Conservation (phyloP, 2,888 invertebrate genomes). For the Drosophila falleni region DNA sequence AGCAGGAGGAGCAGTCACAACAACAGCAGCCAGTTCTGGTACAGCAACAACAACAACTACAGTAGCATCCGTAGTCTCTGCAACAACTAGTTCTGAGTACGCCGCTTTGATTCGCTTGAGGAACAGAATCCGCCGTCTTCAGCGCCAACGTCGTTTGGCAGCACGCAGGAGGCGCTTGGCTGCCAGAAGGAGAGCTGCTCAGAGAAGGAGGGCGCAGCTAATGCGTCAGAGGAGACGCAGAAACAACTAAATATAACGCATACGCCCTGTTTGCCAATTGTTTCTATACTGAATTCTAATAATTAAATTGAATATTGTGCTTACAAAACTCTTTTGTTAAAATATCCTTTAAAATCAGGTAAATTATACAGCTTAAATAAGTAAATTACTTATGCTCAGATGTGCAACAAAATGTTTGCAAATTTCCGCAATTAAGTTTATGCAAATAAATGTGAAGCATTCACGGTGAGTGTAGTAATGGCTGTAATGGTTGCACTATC, state of each 20-base stretch:
- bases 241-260: not conserved
- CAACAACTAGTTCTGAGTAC: not conserved
- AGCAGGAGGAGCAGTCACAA: not conserved
- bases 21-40: not conserved
- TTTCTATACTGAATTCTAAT: no score
- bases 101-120: not conserved
- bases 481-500: not conserved
- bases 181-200: not conserved
- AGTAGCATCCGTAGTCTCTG: not conserved
- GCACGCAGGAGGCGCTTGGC: not conserved
- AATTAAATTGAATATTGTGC: no score
- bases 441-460: slow-evolving; percentile 34
- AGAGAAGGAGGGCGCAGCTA: not conserved
- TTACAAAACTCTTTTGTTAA: no score
- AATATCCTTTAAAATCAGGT: not conserved
- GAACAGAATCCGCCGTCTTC: not conserved
- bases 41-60: not conserved
- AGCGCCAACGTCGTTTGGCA: not conserved
- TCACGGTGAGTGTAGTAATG: not conserved
- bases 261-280: no score
- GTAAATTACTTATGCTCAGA: slow-evolving; percentile 10
- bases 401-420: slow-evolving; percentile 4
- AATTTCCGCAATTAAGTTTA: slow-evolving; percentile 44
- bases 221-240: not conserved
- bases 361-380: slow-evolving; percentile 4